Evolutionary conservation across 2,113 vertebrate genomes (phyloP).

Genomic region (human): DNA sequence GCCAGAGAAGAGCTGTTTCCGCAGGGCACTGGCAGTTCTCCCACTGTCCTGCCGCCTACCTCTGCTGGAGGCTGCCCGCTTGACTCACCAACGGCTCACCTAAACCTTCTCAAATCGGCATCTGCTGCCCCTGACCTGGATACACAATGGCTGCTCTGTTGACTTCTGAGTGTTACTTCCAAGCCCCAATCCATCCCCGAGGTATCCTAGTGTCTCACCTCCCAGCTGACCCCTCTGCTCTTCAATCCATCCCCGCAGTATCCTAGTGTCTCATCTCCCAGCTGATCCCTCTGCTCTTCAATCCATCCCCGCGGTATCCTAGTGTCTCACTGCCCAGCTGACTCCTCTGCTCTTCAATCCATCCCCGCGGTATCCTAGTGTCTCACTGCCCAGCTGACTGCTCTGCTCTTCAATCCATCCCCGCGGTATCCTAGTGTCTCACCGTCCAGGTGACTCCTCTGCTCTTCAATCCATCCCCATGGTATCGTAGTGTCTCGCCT

Average conservation of each 20-base stretch:
- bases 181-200: background rate
- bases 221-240: background rate
- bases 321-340: background rate
- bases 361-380: no score
- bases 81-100: background rate
- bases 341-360: no score
- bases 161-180: background rate
- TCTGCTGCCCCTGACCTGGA: background rate
- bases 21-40: accelerated
- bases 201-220: background rate
- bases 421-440: no score
- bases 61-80: accelerated
- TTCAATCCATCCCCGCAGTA: background rate
- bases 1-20: no score
- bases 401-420: no score
- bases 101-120: no score
- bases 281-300: background rate
- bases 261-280: background rate
- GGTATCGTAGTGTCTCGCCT: no score
- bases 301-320: no score
- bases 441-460: no score
- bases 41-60: accelerated
- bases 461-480: no score
- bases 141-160: background rate
- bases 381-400: no score